Base-by-base conservation (phyloP, 1,140 invertebrate genomes). In the Euglossa dilemma region DNA sequence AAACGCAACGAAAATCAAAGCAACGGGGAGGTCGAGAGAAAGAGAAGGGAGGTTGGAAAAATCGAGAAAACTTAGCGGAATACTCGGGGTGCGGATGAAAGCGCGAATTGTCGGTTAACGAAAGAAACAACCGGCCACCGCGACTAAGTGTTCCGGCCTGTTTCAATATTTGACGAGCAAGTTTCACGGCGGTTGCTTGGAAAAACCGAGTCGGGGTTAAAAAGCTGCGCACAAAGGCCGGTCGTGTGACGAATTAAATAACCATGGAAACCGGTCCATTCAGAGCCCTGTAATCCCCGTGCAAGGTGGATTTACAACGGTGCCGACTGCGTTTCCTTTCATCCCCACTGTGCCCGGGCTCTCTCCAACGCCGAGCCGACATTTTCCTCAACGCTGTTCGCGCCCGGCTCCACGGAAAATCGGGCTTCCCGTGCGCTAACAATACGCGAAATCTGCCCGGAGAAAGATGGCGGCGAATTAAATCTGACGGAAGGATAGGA, bases 81-180 rank as follows among this genome's bases (percentile, higher is more conserved):
- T 36, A 36, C 36, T 36, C 36, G 36, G 4, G 1, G 36, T 4
- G 36, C 36, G 36, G 36, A 36, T 36, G n/a, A 47, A 25, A 43
- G 36, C 23, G 6, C 16, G 43, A 67, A 67, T 67, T n/a, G 43
- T 45, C 23, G n/a, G n/a, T 8, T 25, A 47, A 63, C 23, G 50
- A 6, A 36, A 50, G 45, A 12, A 47, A 2, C 56, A 12, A 23
- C 23, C 23, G 14, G 2, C 23, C 23, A 14, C 11, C 5, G 18
- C 16, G 18, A 20, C 54, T 56, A 56, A 56, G 14, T 20, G 50
- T 56, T 36, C 43, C 52, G 18, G 7, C 11, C 16, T 23, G 28
- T 23, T 23, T 72, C 70, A 72, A 71, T 71, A 71, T 71, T 71
- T 71, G 69, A 71, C 47, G 50, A 54, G 50, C 16, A 18, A 64